phyloP scores from a whole-genome alignment of 2,888 invertebrate genomes.

The Rhamphomyia laevipes region DNA sequence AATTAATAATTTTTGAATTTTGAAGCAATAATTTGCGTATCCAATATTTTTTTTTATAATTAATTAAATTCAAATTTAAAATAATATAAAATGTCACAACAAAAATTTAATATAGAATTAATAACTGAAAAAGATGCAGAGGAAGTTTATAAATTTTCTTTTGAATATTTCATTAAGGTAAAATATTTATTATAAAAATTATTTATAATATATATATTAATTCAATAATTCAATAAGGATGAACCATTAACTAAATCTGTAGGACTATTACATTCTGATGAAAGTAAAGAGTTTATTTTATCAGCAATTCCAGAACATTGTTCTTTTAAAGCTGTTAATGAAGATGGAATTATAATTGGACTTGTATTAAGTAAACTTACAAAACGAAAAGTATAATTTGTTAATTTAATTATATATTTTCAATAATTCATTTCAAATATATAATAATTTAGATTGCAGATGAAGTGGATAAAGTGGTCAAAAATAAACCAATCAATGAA shows the following conservation, averaged over 20 bases:
- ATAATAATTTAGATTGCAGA: too few relatives aligned
- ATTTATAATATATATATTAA: not conserved
- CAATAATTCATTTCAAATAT: not conserved
- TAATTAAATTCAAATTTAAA: too few relatives aligned
- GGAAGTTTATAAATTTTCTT: not conserved
- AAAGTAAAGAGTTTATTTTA: slow-evolving; percentile 37
- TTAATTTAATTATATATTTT: not conserved
- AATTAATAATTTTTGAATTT: too few relatives aligned
- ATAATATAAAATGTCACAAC: not conserved
- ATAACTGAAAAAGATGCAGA: not conserved
- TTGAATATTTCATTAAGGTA: not conserved
- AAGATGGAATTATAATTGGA: slow-evolving; percentile 35
- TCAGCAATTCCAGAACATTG: slow-evolving; percentile 34
- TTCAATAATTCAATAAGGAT: slow-evolving; percentile 5
- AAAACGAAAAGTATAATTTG: slow-evolving; percentile 4
- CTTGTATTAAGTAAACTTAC: slow-evolving; percentile 34
- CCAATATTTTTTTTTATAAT: too few relatives aligned
- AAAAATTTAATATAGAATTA: not conserved
- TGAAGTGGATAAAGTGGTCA: too few relatives aligned
- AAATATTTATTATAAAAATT: not conserved
- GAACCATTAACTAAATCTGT: slow-evolving; percentile 13
- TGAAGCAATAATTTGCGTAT: too few relatives aligned
- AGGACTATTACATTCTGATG: slow-evolving; percentile 17
- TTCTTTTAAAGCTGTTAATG: slow-evolving; percentile 37
- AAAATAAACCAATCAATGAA: not conserved